phyloP scores from a whole-genome alignment of 2,113 vertebrate genomes.

The Nibea coibor region DNA sequence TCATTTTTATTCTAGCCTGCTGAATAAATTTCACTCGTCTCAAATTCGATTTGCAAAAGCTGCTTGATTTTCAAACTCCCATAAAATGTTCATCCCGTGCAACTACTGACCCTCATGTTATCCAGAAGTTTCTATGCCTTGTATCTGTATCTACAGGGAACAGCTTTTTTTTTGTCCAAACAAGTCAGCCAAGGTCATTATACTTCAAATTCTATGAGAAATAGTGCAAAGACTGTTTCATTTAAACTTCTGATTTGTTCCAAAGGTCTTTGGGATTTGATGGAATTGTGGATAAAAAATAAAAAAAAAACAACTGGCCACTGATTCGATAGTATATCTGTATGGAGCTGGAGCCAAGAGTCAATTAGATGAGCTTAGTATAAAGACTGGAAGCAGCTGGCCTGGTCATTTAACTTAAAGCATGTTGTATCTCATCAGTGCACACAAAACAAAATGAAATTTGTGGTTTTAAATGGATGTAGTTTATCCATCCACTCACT shows the following conservation, averaged over 20 bases:
- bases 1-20: conserved; percentile 2
- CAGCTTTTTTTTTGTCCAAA: neutral
- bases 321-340: neutral
- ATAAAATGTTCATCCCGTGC: neutral
- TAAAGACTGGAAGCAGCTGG: neutral
- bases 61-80: neutral
- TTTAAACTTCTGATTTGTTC: neutral
- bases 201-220: neutral
- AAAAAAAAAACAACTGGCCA: no score
- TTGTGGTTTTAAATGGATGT: neutral
- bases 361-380: conserved; percentile 5
- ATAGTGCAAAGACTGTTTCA: neutral
- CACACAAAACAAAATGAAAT: neutral
- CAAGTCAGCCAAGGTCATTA: conserved; percentile 7
- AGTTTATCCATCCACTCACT: neutral
- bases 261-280: neutral
- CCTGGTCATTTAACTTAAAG: neutral
- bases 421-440: neutral
- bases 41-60: conserved; percentile 2
- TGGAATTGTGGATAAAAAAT: neutral
- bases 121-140: neutral
- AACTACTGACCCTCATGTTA: neutral
- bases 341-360: neutral
- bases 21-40: neutral
- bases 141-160: neutral